phyloP scores from a whole-genome alignment of 2,113 vertebrate genomes.

The Clarias magur region DNA sequence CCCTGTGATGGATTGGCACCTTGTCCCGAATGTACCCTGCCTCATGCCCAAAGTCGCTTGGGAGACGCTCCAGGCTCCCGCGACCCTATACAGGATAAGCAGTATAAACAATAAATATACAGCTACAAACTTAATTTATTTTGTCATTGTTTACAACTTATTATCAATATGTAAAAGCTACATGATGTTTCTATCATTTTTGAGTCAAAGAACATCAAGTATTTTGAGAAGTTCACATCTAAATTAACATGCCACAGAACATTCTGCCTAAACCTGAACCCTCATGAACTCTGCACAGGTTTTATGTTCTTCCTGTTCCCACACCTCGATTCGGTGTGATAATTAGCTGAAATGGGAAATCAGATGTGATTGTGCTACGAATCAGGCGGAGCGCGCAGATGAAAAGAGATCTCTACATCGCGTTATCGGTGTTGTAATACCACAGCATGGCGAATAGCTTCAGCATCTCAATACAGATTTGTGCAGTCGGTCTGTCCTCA shows the following conservation, averaged over 20 bases:
- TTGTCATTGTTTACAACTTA: too few species aligned
- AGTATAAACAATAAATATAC: too few species aligned
- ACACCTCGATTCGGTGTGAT: neutral
- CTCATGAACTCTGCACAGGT: neutral
- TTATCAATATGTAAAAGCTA: too few species aligned
- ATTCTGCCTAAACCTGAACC: neutral
- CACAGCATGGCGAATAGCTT: neutral
- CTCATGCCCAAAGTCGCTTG: too few species aligned
- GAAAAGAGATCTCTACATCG: neutral
- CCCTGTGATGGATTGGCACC: too few species aligned
- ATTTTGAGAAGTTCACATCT: neutral
- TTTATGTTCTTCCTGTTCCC: neutral
- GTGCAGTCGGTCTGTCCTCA: neutral
- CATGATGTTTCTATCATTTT: too few species aligned
- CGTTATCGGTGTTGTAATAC: neutral
- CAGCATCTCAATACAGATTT: neutral
- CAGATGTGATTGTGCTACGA: neutral
- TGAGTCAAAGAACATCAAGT: too few species aligned
- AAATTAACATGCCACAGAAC: neutral
- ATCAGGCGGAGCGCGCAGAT: neutral
- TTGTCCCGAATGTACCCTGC: too few species aligned
- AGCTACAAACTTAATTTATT: too few species aligned
- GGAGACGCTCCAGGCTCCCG: too few species aligned
- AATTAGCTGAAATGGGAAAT: slow-evolving; percentile 1
- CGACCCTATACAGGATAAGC: too few species aligned